Conservation (phyloP, 1,140 invertebrate genomes). For the Polypedilum pembai region DNA sequence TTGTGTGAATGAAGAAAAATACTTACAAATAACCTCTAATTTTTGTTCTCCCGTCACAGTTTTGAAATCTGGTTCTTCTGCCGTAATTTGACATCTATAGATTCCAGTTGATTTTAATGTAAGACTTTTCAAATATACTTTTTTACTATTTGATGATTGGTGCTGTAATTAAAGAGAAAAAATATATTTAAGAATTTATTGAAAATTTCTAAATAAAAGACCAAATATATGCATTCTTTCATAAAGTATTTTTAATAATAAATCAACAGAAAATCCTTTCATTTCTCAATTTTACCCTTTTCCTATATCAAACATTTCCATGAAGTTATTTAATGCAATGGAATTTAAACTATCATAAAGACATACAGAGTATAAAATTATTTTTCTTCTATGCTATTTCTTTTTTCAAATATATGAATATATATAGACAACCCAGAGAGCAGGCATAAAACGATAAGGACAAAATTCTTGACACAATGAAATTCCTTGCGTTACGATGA, state of each 20-base stretch:
- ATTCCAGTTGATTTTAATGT: conserved; percentile 58
- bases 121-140: conserved; percentile 54
- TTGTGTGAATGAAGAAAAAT: conserved; percentile 25
- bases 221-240: too few species aligned
- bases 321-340: not conserved
- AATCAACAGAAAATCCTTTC: not conserved
- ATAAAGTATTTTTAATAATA: not conserved
- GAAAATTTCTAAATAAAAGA: too few species aligned
- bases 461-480: too few species aligned
- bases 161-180: conserved; percentile 43
- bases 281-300: not conserved
- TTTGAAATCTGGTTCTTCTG: conserved; percentile 63
- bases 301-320: not conserved
- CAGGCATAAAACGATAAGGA: too few species aligned
- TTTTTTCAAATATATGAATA: not conserved
- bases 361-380: not conserved
- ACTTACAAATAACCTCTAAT: conserved; percentile 68
- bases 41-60: conserved; percentile 57
- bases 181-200: not conserved
- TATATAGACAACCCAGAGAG: too few species aligned
- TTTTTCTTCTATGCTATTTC: not conserved
- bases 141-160: conserved; percentile 49
- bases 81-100: conserved; percentile 70
- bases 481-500: too few species aligned
- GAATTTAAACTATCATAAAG: not conserved